Evolutionary conservation across 92 coral and sea anemone species (phyloP), one percentile per base, ranked within the genome.

Genomic region (Phenganax subtilis): DNA sequence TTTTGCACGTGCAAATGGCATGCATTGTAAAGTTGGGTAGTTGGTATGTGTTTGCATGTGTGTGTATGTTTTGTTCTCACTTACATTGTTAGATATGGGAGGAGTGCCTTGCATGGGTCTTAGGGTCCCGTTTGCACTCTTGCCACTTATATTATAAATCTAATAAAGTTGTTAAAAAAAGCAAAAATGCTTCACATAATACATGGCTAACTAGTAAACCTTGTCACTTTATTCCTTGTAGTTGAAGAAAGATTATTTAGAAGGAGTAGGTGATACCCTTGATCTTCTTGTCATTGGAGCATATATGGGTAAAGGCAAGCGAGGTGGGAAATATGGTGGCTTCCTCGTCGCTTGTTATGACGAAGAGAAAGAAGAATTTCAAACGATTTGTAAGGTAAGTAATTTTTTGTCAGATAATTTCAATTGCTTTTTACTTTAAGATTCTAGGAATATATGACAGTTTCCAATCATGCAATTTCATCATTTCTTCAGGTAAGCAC

Each of bases 161-260:
- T 20, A 20, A 20, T 20, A 20, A 20, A 20, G 25, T 20, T 20
- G 25, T 20, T 20, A 20, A 20, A 20, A 20, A 20, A 20, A 20
- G 25, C 25, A n/a, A n/a, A n/a, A n/a, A n/a, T n/a, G 25, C 25
- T 20, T 20, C 25, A 20, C 25, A 20, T 20, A 20, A 72, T n/a
- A n/a, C 8, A 1, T 11, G 51, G 10, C 44, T 20, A 0, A 53
- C 66, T 28, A 12, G 28, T 10, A 51, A 9, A 14, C 17, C 12
- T 37, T 37, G 47, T 37, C 47, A 1, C 1, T 73, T 51, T 57
- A 54, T 53, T 69, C 68, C 67, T 53, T 81, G 72, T 85, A 94
- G 98, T 87, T 94, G 75, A 94, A 94, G 88, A 94, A 94, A 71
- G 98, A 94, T 84, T 94, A 94, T 80, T 67, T 94, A 28, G 92